Conservation (phyloP, 2,113 vertebrate species). For the Oxyruncus cristatus region DNA sequence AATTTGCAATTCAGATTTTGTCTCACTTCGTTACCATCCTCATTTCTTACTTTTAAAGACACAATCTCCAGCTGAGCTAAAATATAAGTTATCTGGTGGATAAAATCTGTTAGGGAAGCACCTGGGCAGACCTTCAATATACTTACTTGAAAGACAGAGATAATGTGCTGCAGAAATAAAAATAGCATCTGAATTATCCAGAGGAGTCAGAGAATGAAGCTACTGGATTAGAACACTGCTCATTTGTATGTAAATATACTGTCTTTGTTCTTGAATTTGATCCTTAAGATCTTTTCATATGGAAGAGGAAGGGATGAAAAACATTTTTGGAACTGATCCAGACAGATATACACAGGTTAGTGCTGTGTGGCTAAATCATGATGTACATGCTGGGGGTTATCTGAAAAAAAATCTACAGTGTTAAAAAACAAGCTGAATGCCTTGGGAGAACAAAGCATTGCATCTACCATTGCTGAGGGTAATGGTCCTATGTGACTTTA, state of each 20-base stretch:
- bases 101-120: background rate
- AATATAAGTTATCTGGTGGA: background rate
- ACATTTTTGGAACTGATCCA: background rate
- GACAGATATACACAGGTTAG: background rate
- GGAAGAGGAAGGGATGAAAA: background rate
- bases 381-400: background rate
- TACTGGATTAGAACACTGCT: background rate
- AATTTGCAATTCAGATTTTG: background rate
- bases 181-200: constrained; percentile 25
- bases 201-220: background rate
- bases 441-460: background rate
- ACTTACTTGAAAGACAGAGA: background rate
- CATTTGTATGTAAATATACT: constrained; percentile 29
- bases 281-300: constrained; percentile 4
- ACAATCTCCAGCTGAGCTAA: background rate
- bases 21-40: background rate
- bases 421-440: background rate
- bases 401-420: background rate
- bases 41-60: background rate
- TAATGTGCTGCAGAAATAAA: constrained; percentile 37
- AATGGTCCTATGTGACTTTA: background rate
- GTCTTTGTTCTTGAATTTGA: constrained; percentile 5
- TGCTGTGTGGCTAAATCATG: background rate
- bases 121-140: background rate
- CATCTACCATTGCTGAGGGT: background rate